Conservation (phyloP, 2,113 vertebrate species). For the Nesoenas mayeri region DNA sequence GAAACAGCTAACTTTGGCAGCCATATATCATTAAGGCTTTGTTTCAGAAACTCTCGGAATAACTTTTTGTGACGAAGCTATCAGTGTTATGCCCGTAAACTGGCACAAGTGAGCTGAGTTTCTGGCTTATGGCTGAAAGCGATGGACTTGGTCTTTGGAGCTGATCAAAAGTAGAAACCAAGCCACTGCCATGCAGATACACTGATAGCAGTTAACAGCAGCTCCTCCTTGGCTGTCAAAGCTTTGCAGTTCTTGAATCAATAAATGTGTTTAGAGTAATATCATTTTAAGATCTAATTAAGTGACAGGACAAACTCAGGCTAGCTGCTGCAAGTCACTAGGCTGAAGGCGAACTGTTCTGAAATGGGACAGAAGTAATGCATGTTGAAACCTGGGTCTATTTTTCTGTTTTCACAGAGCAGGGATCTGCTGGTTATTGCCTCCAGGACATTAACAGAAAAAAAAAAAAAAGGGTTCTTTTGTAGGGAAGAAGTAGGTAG, state of each 20-base stretch:
- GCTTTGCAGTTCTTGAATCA: neutral
- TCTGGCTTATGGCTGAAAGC: neutral
- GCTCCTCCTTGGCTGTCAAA: neutral
- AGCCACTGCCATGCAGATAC: rapidly evolving
- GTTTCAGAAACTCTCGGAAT: conserved; percentile 66
- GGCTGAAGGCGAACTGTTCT: conserved; percentile 57
- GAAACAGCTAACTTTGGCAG: conserved; percentile 74
- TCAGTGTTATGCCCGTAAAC: neutral
- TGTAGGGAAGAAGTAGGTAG: neutral
- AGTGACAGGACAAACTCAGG: neutral
- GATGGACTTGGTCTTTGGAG: neutral
- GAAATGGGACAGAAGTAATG: conserved; percentile 49
- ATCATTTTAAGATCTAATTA: conserved; percentile 21
- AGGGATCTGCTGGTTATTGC: neutral
- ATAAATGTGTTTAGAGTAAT: neutral
- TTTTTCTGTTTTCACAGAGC: neutral
- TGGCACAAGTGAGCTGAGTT: neutral
- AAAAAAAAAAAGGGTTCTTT: rapidly evolving
- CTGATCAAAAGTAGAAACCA: neutral
- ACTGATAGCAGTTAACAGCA: neutral
- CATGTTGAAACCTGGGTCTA: conserved; percentile 3
- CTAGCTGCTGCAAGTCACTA: conserved; percentile 26
- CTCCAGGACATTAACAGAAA: neutral
- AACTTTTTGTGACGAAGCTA: conserved; percentile 17
- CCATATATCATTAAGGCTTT: conserved; percentile 68